These are phyloP conservation scores for Metaphire vulgaris DNA, from an alignment of 1,140 invertebrate genomes.

Conservation along the genomic window DNA sequence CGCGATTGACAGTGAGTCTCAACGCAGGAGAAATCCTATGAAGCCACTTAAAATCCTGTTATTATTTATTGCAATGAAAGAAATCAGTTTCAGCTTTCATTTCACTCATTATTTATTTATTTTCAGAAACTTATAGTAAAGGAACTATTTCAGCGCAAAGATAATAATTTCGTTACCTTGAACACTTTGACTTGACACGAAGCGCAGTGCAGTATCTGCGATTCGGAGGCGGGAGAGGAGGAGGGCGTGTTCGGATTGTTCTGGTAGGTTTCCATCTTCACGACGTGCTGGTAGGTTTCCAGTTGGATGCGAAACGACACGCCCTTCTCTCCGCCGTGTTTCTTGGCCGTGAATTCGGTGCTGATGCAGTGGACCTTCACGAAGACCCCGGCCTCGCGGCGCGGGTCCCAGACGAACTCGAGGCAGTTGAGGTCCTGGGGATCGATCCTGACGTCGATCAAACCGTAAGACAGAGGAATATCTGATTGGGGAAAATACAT, in stretches of 20 bases:
- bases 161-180: constrained; percentile 52
- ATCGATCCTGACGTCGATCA: neutral
- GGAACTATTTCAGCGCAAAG: neutral
- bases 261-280: no score
- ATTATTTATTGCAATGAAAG: neutral
- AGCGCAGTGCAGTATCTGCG: constrained; percentile 70
- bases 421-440: constrained; percentile 67
- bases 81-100: neutral
- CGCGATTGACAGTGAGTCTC: no score
- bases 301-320: constrained; percentile 71
- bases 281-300: constrained; percentile 8
- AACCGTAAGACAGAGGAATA: neutral
- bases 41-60: no score
- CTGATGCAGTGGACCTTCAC: constrained; percentile 75
- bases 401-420: constrained; percentile 89
- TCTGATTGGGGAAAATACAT: no score
- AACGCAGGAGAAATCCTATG: no score
- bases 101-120: neutral
- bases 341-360: constrained; percentile 95
- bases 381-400: constrained; percentile 82
- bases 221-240: neutral
- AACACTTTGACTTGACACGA: constrained; percentile 91
- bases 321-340: constrained; percentile 95
- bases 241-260: neutral
- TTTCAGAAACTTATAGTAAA: neutral